Percentiles rank a stretch among this genome's conserved stretches.
These are phyloP conservation scores for Euphonia xanthogaster DNA, from an alignment of 2,797 vertebrate genomes.

Conservation along the genomic window DNA sequence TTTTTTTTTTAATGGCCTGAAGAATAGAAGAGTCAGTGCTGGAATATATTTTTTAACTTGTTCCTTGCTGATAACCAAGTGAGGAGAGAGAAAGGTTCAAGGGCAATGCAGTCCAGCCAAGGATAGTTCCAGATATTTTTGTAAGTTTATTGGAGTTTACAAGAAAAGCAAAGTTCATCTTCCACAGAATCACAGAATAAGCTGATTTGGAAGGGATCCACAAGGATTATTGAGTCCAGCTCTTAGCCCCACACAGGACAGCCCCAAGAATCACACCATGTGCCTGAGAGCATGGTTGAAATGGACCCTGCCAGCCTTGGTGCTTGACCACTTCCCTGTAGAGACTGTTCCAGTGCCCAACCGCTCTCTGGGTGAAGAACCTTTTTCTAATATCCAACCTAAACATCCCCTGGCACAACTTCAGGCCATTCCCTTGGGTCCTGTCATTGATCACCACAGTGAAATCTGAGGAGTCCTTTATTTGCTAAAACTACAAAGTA, in stretches of 20 bases:
- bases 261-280: background rate
- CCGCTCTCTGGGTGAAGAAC: background rate
- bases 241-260: background rate
- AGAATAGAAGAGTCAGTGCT: background rate
- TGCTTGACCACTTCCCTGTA: background rate
- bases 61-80: background rate
- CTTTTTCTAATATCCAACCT: background rate
- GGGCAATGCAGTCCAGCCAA: background rate
- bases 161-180: background rate
- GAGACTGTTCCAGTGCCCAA: background rate
- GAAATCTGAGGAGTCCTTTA: background rate
- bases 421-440: background rate
- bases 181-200: background rate
- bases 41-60: background rate
- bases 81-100: background rate
- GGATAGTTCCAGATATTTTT: background rate
- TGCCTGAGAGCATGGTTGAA: background rate
- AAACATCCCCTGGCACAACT: background rate
- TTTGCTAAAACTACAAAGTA: background rate
- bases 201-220: background rate
- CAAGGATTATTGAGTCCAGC: background rate
- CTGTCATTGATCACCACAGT: background rate
- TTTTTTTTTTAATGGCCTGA: background rate
- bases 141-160: background rate
- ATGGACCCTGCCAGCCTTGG: background rate